Percentiles rank a stretch among this genome's conserved stretches.
phyloP scores from a whole-genome alignment of 2,113 vertebrate genomes.

The Notarius lentiginosus region DNA sequence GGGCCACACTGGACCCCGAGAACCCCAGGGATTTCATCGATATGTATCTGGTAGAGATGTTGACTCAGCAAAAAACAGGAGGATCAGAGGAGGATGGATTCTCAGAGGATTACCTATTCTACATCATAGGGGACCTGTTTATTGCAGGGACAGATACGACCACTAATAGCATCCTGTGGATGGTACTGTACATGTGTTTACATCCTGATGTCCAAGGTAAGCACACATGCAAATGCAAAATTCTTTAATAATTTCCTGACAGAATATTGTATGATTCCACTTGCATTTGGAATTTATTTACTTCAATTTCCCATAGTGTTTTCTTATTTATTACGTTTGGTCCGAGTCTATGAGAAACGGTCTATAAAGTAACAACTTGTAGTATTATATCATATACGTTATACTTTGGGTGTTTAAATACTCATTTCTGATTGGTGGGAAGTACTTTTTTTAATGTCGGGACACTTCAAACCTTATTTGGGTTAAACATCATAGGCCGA shows the following conservation, averaged over 20 bases:
- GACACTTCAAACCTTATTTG: too few species aligned
- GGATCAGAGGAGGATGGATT: constrained; percentile 77
- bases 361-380: not conserved
- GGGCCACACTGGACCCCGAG: constrained; percentile 74
- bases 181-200: constrained; percentile 88
- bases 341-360: not conserved
- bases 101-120: constrained; percentile 90
- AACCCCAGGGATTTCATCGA: constrained; percentile 91
- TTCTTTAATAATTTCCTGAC: not conserved
- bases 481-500: too few species aligned
- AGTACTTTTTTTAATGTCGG: too few species aligned
- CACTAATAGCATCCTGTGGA: constrained; percentile 92
- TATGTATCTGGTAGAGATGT: constrained; percentile 88
- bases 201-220: constrained; percentile 88
- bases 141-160: constrained; percentile 96
- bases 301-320: not conserved
- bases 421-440: too few species aligned
- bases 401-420: too few species aligned
- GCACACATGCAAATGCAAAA: not conserved
- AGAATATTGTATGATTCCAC: not conserved
- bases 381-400: not conserved
- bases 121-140: constrained; percentile 93
- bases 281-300: not conserved
- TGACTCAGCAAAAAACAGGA: constrained; percentile 67
- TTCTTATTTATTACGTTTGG: not conserved